Base-by-base conservation (phyloP, 2,888 invertebrate species). In the Apamea anceps region DNA sequence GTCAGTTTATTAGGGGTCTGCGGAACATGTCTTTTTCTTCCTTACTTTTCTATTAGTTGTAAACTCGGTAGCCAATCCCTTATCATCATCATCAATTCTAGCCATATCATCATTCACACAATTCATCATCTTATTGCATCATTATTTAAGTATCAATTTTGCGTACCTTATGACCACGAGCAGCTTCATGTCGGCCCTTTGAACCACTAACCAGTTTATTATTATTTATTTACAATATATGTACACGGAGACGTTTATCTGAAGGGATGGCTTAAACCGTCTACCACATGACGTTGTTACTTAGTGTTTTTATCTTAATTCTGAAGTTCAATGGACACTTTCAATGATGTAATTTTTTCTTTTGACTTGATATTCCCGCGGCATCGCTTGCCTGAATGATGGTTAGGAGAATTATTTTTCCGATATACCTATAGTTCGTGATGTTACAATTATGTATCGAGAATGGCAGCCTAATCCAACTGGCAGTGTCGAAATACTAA, bases 101-200 rank as follows among this genome's bases (percentile, higher is more conserved):
- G 51, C 18, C 7, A 1, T 18, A 18, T 51, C 51, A 51, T 18
- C 18, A 51, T 18, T 51, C 51, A 51, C 18, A 18, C 18, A 51
- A 7, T 7, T 18, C 7, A 51, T 7, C 6, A 7, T 42, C 4
- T 10, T 15, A n/a, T 25, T 66, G 15, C 0, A 25, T 28, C 0
- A 68, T 12, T 48, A 48, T 28, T 28, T 21, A 57, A n/a, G 57
- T 12, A 60, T 48, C 13, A 5, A 15, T 15, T 15, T 32, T n/a
- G 10, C 51, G 2, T 81, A 84, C 84, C 85, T 81, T 37, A 84
- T 6, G 18, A 81, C 51, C 66, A 74, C 63, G n/a, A 74, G 57
- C 28, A 81, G 66, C 72, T 82, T 85, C 84, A 84, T 84, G 42
- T 45, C 71, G 15, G 65, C 48, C 42, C 63, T 70, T 54, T 54